These are phyloP conservation scores for Drosophila fulvimacula DNA, from an alignment of 2,888 invertebrate species.

Conservation along the genomic window DNA sequence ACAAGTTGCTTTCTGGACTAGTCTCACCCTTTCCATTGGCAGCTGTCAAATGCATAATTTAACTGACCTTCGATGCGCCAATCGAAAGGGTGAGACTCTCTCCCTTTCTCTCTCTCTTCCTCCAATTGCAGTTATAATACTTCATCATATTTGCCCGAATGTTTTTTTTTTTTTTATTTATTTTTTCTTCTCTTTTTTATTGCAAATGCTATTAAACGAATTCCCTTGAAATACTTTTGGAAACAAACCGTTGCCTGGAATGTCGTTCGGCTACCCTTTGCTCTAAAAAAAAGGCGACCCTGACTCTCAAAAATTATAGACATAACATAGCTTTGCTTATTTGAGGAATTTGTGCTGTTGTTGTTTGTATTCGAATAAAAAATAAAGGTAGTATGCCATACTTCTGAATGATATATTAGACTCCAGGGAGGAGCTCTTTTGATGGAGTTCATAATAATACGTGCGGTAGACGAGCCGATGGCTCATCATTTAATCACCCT, in stretches of 20 bases:
- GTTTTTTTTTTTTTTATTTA: slow-evolving; percentile 21
- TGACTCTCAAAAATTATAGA: slow-evolving; percentile 60
- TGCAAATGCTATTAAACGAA: slow-evolving; percentile 70
- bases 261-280: slow-evolving; percentile 42
- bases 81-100: slow-evolving; percentile 24
- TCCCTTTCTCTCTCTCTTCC: not conserved
- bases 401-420: slow-evolving; percentile 16
- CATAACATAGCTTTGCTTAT: slow-evolving; percentile 58
- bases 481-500: slow-evolving; percentile 6
- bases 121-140: slow-evolving; percentile 56
- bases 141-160: slow-evolving; percentile 32
- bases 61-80: slow-evolving; percentile 57
- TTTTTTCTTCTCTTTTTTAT: slow-evolving; percentile 49
- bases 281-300: slow-evolving; percentile 21
- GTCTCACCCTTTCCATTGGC: slow-evolving; percentile 19
- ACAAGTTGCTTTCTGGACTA: slow-evolving; percentile 1
- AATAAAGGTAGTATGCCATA: slow-evolving; percentile 17
- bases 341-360: slow-evolving; percentile 46
- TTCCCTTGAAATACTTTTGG: slow-evolving; percentile 68
- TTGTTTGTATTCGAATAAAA: slow-evolving; percentile 34
- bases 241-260: slow-evolving; percentile 63
- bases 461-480: slow-evolving; percentile 1
- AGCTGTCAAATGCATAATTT: slow-evolving; percentile 79
- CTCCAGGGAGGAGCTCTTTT: not conserved
- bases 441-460: slow-evolving; percentile 4